Evolutionary conservation across 2,113 vertebrate genomes (phyloP).

Genomic region (Sander vitreus): DNA sequence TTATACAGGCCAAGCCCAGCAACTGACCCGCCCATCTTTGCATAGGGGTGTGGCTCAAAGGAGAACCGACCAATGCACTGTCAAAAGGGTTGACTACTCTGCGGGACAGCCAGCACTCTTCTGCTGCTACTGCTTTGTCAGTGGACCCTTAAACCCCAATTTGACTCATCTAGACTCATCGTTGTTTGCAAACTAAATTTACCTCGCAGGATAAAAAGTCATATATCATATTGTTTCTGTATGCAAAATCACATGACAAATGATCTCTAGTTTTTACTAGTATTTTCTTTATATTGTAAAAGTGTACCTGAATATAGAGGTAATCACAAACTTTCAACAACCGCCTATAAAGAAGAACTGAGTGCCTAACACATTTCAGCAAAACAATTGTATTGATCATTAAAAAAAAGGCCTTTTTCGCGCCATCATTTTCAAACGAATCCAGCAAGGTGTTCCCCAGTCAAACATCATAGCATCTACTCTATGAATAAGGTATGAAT

Average conservation of each 20-base stretch:
- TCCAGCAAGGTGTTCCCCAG: not conserved
- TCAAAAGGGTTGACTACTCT: constrained; percentile 19
- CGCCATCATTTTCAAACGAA: not conserved
- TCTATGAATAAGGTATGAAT: not conserved
- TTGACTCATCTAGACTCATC: constrained; percentile 10
- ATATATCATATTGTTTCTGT: not conserved
- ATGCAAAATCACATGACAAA: not conserved
- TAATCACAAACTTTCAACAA: not conserved
- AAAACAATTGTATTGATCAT: not conserved
- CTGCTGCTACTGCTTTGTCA: constrained; percentile 8
- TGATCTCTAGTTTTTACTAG: no score
- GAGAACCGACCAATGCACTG: constrained; percentile 59
- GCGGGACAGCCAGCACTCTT: constrained; percentile 20
- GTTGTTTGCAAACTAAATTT: not conserved
- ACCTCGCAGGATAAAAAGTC: not conserved
- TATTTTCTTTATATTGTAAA: not conserved
- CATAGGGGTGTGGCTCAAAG: constrained; percentile 63
- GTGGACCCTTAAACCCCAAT: not conserved
- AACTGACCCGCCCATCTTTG: constrained; percentile 69
- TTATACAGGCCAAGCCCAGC: constrained; percentile 69
- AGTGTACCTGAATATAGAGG: not conserved
- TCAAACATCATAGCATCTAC: not conserved
- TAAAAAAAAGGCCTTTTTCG: not conserved
- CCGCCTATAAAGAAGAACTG: not conserved
- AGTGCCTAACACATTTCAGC: not conserved